Conservation (phyloP, 2,797 vertebrate genomes). For the Thamnophis elegans region DNA sequence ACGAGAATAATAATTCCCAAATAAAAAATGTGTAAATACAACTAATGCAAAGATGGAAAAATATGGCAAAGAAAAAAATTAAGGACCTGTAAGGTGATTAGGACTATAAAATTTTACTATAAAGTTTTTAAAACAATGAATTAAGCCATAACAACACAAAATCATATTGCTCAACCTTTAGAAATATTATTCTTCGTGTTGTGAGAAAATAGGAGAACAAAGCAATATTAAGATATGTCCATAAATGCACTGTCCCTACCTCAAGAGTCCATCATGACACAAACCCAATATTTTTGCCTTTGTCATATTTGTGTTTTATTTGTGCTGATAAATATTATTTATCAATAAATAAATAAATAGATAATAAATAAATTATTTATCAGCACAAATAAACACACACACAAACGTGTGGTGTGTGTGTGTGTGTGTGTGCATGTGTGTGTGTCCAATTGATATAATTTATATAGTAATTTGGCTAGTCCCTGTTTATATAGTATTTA, state of each 20-base stretch:
- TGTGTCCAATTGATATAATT: not conserved
- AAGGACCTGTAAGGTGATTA: not conserved
- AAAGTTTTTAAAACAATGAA: not conserved
- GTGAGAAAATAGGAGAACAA: too few relatives aligned
- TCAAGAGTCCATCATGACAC: too few relatives aligned
- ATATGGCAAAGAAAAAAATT: not conserved
- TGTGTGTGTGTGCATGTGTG: too few relatives aligned
- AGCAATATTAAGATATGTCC: too few relatives aligned
- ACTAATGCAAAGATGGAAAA: not conserved
- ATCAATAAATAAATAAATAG: too few relatives aligned
- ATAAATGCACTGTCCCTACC: not conserved
- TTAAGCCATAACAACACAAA: not conserved
- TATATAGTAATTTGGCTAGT: not conserved
- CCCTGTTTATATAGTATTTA: not conserved
- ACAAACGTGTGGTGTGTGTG: too few relatives aligned
- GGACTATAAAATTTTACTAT: not conserved
- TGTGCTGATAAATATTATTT: too few relatives aligned
- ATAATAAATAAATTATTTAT: too few relatives aligned
- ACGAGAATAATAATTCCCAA: not conserved
- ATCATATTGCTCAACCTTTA: not conserved
- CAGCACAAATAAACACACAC: too few relatives aligned
- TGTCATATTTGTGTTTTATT: too few relatives aligned
- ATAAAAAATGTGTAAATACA: not conserved
- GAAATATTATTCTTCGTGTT: not conserved
- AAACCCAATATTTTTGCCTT: too few relatives aligned